Conservation (phyloP, 2,888 invertebrate species). For the Chouioia cunea region DNA sequence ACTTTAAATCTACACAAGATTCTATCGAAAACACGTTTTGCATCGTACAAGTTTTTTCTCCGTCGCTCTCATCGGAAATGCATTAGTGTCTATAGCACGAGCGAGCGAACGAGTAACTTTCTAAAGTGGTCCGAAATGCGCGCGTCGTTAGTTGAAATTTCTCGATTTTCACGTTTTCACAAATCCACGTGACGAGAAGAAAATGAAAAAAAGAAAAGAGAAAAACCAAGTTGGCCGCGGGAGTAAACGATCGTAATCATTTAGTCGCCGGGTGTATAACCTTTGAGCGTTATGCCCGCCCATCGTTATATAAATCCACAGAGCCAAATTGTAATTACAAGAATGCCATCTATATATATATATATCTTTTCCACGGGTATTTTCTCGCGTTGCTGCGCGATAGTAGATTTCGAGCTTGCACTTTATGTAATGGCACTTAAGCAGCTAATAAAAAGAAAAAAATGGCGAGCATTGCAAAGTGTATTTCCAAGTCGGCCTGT, state of each 20-base stretch:
- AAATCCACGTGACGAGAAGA: neutral
- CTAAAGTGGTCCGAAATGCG: conserved; percentile 41
- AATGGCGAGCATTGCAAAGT: neutral
- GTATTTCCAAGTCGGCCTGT: conserved; percentile 18
- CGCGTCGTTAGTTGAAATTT: conserved; percentile 36
- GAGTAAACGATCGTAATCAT: too few species aligned
- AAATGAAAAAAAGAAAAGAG: too few species aligned
- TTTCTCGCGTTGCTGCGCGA: too few species aligned
- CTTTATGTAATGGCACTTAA: conserved; percentile 23
- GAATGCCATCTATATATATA: too few species aligned
- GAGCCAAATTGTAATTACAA: too few species aligned
- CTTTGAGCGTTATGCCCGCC: too few species aligned
- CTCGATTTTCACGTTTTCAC: conserved; percentile 41
- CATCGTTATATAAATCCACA: too few species aligned
- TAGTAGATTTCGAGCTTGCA: neutral
- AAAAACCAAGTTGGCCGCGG: neutral
- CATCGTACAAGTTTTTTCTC: conserved; percentile 26
- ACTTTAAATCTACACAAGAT: conserved; percentile 22
- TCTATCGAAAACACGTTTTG: conserved; percentile 29
- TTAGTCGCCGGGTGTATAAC: too few species aligned
- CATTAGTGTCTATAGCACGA: conserved; percentile 25
- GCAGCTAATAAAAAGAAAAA: conserved; percentile 13
- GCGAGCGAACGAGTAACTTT: conserved; percentile 30
- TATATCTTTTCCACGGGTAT: too few species aligned
- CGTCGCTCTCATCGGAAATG: conserved; percentile 31